Evolutionary conservation across 1,140 invertebrate species (phyloP).

Genomic region (Anoplophora glabripennis): DNA sequence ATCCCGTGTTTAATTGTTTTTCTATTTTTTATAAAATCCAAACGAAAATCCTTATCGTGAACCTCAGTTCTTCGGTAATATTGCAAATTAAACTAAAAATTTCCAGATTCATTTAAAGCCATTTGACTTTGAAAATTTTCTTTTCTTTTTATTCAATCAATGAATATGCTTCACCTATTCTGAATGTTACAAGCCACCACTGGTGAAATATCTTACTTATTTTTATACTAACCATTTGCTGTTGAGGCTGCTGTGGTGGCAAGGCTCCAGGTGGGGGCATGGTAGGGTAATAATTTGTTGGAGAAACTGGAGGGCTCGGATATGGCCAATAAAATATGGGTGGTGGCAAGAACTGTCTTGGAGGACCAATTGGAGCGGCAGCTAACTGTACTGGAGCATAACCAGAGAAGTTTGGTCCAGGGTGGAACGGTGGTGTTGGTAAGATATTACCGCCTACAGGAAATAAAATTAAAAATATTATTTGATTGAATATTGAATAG

Average conservation of each 20-base stretch:
- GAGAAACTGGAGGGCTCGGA: conserved; percentile 87
- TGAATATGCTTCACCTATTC: too few species aligned
- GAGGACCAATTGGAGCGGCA: conserved; percentile 46
- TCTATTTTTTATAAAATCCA: too few species aligned
- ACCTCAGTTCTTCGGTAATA: too few species aligned
- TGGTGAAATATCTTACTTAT: not conserved
- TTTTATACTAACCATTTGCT: conserved; percentile 39
- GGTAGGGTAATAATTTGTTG: conserved; percentile 75
- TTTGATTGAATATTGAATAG: not conserved
- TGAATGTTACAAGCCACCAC: too few species aligned
- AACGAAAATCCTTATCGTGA: too few species aligned
- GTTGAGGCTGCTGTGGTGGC: conserved; percentile 34
- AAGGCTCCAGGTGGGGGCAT: conserved; percentile 48
- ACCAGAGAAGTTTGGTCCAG: conserved; percentile 51
- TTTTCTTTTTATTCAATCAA: too few species aligned
- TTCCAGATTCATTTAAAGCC: too few species aligned
- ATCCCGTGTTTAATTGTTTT: too few species aligned
- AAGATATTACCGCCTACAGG: conserved; percentile 58
- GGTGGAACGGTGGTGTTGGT: conserved; percentile 49
- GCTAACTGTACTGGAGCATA: conserved; percentile 48
- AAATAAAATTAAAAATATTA: conserved; percentile 1
- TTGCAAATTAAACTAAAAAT: too few species aligned
- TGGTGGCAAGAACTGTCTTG: conserved; percentile 53
- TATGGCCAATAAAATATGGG: conserved; percentile 84
- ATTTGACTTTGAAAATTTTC: too few species aligned